Percentiles rank a stretch among this genome's conserved stretches.
Evolutionary conservation across 1,140 invertebrate species (phyloP).

Genomic region (Lucilia cuprina): DNA sequence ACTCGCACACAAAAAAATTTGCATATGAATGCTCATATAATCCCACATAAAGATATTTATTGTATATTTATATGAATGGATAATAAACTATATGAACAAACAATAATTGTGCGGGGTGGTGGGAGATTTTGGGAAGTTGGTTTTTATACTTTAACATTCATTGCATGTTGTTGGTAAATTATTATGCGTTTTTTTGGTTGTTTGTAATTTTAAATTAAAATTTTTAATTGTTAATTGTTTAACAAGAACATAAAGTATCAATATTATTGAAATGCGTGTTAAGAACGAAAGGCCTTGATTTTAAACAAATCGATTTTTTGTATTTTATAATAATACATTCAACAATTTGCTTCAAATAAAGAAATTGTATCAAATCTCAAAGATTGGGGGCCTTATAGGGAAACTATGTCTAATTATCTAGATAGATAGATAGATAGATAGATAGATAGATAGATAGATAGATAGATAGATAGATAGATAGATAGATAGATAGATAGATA

Average conservation of each 20-base stretch:
- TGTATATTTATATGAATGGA: not conserved
- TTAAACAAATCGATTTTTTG: too few relatives aligned
- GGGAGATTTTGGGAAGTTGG: not conserved
- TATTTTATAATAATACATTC: too few relatives aligned
- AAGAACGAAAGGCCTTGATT: too few relatives aligned
- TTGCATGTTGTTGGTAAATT: slow-evolving; percentile 1
- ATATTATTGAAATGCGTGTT: not conserved
- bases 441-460: too few relatives aligned
- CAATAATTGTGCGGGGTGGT: not conserved
- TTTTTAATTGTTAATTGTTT: not conserved
- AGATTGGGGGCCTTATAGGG: too few relatives aligned
- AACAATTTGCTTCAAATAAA: too few relatives aligned
- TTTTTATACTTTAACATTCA: not conserved
- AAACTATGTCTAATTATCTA: too few relatives aligned
- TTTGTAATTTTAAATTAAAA: not conserved
- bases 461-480: too few relatives aligned
- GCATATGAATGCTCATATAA: not conserved
- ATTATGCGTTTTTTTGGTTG: not conserved
- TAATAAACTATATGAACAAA: too few relatives aligned
- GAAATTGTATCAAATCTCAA: too few relatives aligned
- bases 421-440: too few relatives aligned
- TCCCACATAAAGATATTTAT: not conserved
- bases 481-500: too few relatives aligned
- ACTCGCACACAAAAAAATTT: not conserved
- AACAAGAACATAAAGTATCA: slow-evolving; percentile 9